A percentile compares a stretch with the other conserved stretches of the same genome.
Evolutionary conservation across 2,888 invertebrate genomes (phyloP).

Genomic region (Chrysomela aeneicollis): DNA sequence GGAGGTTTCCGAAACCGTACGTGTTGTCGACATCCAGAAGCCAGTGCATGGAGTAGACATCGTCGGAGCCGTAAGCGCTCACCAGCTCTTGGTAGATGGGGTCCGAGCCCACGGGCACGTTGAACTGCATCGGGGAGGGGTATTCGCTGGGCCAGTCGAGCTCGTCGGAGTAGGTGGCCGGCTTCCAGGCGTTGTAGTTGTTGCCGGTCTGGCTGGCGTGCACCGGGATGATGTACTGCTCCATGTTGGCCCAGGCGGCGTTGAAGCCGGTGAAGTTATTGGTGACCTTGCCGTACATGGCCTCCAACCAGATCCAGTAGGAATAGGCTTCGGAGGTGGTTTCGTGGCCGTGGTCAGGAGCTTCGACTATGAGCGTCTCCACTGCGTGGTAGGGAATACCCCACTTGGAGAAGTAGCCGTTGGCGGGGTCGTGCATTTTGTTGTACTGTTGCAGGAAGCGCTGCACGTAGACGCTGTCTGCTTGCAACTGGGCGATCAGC

Average conservation of each 20-base stretch:
- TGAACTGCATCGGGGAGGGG: slow-evolving; percentile 33
- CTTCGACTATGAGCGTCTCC: slow-evolving; percentile 45
- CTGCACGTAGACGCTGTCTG: slow-evolving; percentile 37
- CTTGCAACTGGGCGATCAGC: slow-evolving; percentile 28
- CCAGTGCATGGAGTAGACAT: slow-evolving; percentile 45
- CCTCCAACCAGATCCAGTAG: slow-evolving; percentile 43
- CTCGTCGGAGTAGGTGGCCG: slow-evolving; percentile 33
- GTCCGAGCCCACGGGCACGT: slow-evolving; percentile 41
- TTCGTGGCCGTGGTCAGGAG: slow-evolving; percentile 45
- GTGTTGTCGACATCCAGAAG: slow-evolving; percentile 43
- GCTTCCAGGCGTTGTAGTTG: slow-evolving; percentile 38
- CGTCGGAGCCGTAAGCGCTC: slow-evolving; percentile 37
- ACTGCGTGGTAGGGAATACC: slow-evolving; percentile 45
- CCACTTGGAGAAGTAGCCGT: slow-evolving; percentile 44
- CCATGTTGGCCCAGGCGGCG: slow-evolving; percentile 42
- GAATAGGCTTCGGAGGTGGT: slow-evolving; percentile 47
- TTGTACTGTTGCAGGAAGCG: slow-evolving; percentile 44
- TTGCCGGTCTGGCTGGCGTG: slow-evolving; percentile 30
- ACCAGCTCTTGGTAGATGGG: slow-evolving; percentile 43
- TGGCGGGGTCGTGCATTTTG: slow-evolving; percentile 40
- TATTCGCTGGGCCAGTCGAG: slow-evolving; percentile 37
- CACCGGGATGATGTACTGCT: slow-evolving; percentile 40
- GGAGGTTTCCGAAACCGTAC: slow-evolving; percentile 44
- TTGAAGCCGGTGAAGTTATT: slow-evolving; percentile 41
- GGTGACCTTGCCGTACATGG: slow-evolving; percentile 42